Evolutionary conservation across 2,113 vertebrate species (phyloP).

Genomic region (Aythya baeri): DNA sequence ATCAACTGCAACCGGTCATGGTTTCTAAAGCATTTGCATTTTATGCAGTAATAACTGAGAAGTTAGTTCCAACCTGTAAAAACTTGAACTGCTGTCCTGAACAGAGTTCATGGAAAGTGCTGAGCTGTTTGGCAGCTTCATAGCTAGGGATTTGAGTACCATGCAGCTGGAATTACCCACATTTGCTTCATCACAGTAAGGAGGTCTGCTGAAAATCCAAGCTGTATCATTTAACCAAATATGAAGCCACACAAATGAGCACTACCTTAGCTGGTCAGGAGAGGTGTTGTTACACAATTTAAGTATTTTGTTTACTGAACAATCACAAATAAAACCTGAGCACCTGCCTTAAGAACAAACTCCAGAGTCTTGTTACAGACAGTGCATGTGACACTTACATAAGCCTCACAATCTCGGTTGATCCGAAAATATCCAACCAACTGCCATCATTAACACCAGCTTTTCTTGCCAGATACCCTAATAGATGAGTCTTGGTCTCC

Average conservation of each 20-base stretch:
- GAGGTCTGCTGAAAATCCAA: neutral
- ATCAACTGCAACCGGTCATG: neutral
- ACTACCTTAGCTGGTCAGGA: neutral
- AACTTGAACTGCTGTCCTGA: neutral
- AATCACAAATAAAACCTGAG: neutral
- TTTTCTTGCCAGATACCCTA: neutral
- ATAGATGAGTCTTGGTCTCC: neutral
- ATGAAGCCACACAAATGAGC: neutral
- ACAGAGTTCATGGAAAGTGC: neutral
- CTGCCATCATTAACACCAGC: neutral
- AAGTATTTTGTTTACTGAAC: neutral
- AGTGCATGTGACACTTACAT: slow-evolving; percentile 1
- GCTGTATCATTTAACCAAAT: neutral
- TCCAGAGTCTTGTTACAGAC: slow-evolving; percentile 10
- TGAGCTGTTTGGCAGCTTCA: neutral
- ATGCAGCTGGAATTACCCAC: neutral
- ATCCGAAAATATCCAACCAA: slow-evolving; percentile 28
- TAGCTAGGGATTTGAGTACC: neutral
- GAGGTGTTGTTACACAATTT: neutral
- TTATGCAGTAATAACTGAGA: neutral
- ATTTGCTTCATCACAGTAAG: neutral
- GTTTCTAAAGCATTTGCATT: neutral
- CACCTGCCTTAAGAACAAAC: slow-evolving; percentile 22
- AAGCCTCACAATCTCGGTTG: neutral
- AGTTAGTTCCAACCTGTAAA: neutral